Evolutionary conservation across 2,113 vertebrate genomes (phyloP).

Genomic region (Cranoglanis bouderius): DNA sequence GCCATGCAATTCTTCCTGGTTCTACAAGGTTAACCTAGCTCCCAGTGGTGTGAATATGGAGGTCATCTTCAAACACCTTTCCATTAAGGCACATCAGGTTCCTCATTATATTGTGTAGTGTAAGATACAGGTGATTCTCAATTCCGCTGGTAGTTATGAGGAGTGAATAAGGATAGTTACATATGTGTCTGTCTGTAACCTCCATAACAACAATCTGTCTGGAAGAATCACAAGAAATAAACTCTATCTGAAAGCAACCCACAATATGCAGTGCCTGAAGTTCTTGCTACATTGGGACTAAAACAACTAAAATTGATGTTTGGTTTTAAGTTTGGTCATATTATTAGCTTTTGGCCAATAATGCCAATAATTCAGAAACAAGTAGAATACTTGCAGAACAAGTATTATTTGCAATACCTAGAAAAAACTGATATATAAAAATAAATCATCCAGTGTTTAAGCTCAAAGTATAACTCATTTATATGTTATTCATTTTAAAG

Average conservation of each 20-base stretch:
- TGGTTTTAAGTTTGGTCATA: background rate
- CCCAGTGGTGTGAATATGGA: background rate
- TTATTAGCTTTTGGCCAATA: background rate
- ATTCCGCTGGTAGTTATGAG: background rate
- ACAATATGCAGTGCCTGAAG: background rate
- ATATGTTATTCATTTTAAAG: background rate
- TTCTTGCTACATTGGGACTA: background rate
- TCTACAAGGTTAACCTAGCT: background rate
- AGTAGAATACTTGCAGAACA: background rate
- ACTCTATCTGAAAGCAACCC: background rate
- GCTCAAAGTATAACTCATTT: background rate
- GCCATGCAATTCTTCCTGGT: background rate
- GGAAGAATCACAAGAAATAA: background rate
- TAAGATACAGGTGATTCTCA: background rate
- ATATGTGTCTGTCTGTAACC: background rate
- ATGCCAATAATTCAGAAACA: background rate
- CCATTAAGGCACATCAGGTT: background rate
- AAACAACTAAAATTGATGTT: background rate
- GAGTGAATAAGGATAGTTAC: background rate
- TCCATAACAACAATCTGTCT: background rate
- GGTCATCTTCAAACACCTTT: background rate
- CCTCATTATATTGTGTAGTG: background rate
- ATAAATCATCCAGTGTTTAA: background rate
- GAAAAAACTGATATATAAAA: background rate
- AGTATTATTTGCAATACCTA: background rate